Base-by-base conservation (phyloP, 2,888 invertebrate genomes). In the Nowickia ferox region DNA sequence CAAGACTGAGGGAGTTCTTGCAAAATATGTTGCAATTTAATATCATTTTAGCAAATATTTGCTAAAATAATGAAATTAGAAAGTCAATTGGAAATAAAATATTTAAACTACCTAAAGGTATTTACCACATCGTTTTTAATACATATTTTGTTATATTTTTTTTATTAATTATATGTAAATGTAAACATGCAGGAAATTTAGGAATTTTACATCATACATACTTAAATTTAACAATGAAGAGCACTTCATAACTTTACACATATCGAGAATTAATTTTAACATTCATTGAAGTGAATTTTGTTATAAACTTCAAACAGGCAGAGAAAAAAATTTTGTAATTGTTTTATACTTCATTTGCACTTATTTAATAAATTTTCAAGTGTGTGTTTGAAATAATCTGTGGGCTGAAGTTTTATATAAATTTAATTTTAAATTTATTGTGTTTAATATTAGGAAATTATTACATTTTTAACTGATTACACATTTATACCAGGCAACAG, bases 11-110 rank as follows among this genome's bases (percentile, higher is more conserved):
- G 6, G 6, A 5, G 6, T 0, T 30, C 30, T 30, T 0, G 30
- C 30, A 30, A 30, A 30, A 30, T 30, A 6, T 30, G 30, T 30
- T 30, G 30, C 15, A 38, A 38, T 72, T 55, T 71, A 38, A 79
- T 63, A 22, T 51, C 42, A 66, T 57, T 59, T 74, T 42, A 59
- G 11, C 10, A 74, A 80, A 59, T 74, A 80, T 80, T 74, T 80
- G 61, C 53, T 66, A 19, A 51, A 40, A 55, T 84, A 84, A 76
- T 80, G 76, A 76, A 72, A 68, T 80, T 72, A 66, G 17, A 68
- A 84, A 84, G 80, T 84, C 80, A 84, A 84, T 84, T 84, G 66
- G 13, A 84, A 76, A 76, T 84, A 68, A 71, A 80, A 84, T 66
- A 84, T 80, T 76, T 72, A 78, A 80, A 84, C 76, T 71, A 71